Base-by-base conservation (phyloP, 1,140 invertebrate genomes). In the Zaprionus ghesquierei region DNA sequence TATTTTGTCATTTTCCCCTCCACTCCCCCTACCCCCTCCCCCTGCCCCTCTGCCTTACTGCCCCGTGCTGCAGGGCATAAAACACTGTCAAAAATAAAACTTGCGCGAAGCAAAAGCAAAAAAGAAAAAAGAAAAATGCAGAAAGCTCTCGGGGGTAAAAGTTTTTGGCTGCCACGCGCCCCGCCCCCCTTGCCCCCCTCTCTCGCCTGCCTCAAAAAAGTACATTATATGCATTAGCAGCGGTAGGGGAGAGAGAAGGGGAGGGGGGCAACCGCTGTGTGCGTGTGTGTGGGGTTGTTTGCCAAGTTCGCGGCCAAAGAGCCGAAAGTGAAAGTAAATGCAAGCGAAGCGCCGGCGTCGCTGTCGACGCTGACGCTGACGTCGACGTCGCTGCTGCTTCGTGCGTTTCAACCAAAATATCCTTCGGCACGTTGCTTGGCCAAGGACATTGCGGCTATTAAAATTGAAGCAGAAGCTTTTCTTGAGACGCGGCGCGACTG, bases 391-490 rank as follows among this genome's bases (percentile, higher is more conserved):
- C 25, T 29, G 62, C 23, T 18, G 72, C 25, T 41, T 46, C 35
- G 66, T 73, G 54, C 66, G 69, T 31, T 65, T 53, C n/a, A n/a
- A 68, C 62, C 71, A 65, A 65, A n/a, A 77, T 75, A 89, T 84
- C 76, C 71, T 75, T 79, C 79, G 66, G 62, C 63, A 66, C 60
- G 58, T 69, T 77, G 65, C 69, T 68, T 73, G 70, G 72, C 79
- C 90, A 91, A 91, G 90, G 90, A 91, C 90, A 91, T 89, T 91
- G 77, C 46, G 85, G 81, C 87, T 77, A 91, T 91, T 89, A 91
- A 91, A 91, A 86, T 69, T 87, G 35, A 75, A 76, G 69, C 77
- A 41, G 63, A 46, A 46, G 41, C 41, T 53, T 85, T 90, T 89
- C 85, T 90, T 90, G 80, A 89, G 84, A 89, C 84, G 69, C 31